Base-by-base conservation (phyloP, 2,113 vertebrate genomes). In the Etheostoma cragini region DNA sequence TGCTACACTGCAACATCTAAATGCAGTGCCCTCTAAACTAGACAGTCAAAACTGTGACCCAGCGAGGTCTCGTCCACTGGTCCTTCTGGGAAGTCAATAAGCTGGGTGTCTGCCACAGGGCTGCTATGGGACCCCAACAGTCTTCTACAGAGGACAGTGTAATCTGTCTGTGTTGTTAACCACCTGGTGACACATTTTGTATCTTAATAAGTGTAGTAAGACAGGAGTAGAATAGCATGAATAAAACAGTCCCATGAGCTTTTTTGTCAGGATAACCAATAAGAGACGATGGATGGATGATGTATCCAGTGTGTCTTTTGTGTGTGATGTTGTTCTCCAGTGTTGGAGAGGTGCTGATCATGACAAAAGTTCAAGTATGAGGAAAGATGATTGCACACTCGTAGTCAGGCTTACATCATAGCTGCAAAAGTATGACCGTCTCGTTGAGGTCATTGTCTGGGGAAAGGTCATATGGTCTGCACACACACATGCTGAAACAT, bases 151-250 rank as follows among this genome's bases (percentile, higher is more conserved):
- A 73, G 70, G 78, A 82, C 75, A 24, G 49, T 66, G 69, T 91
- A 91, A 93, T 92, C 90, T 79, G 42, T 83, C 71, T 84, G 54
- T 67, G 82, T 81, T 87, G 88, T 88, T 85, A 91, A 78, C 75
- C 76, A 58, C 63, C 76, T 85, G 86, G 87, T 85, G 73, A 87
- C 77, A 52, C 21, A 64, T 80, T 74, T 82, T 49, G 54, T 69
- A 33, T 76, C 22, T 61, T 71, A 62, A 66, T 82, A 42, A 68
- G 62, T 15, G 6, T 35, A 61, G 30, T 54, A 38, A 74, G 17
- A 50, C 0, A 0, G 4, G 6, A 4, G 0, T 65, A 16, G n/a
- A 62, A 50, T 19, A 21, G 64, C 22, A n/a, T 26, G 19, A 84
- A 63, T 24, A 45, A 33, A 60, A 74, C 42, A n/a, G 58, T 47